Conservation (phyloP, 35 echinoderm and acorn worm species). For the Patiria miniata region DNA sequence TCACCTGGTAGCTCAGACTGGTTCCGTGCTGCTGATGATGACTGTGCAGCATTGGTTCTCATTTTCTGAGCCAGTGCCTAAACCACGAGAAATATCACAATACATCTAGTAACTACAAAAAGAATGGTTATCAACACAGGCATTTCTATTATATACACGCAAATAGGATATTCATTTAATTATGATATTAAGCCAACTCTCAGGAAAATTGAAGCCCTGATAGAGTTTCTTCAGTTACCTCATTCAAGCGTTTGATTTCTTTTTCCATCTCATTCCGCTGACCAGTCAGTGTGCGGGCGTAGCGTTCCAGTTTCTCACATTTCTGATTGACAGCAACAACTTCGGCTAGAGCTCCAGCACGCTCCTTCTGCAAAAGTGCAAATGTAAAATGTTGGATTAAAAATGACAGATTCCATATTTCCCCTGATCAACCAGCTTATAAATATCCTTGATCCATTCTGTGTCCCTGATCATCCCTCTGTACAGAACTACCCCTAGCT, state of each 20-base stretch:
- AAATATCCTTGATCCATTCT: too few species aligned
- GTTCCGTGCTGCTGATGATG: neutral
- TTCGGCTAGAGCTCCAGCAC: neutral
- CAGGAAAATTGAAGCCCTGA: too few species aligned
- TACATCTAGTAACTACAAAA: neutral
- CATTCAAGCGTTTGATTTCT: conserved; percentile 56
- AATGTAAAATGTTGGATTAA: too few species aligned
- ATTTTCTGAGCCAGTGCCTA: conserved; percentile 15
- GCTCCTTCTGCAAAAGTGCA: conserved; percentile 28
- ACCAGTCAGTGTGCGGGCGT: conserved; percentile 33
- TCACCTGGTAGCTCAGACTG: neutral
- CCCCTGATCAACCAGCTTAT: too few species aligned
- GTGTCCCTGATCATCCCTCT: too few species aligned
- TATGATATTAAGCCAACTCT: too few species aligned
- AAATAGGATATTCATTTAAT: too few species aligned
- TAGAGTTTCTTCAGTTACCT: conserved; percentile 1
- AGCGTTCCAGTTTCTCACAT: conserved; percentile 25
- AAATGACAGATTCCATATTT: too few species aligned
- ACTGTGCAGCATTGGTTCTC: neutral
- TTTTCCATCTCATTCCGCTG: conserved; percentile 36
- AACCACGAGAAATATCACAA: neutral
- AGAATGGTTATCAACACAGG: too few species aligned
- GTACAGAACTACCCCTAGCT: too few species aligned
- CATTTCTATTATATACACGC: too few species aligned
- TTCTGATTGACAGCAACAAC: neutral